These are phyloP conservation scores for Phyllotreta striolata DNA, from an alignment of 2,888 invertebrate genomes.

Conservation along the genomic window DNA sequence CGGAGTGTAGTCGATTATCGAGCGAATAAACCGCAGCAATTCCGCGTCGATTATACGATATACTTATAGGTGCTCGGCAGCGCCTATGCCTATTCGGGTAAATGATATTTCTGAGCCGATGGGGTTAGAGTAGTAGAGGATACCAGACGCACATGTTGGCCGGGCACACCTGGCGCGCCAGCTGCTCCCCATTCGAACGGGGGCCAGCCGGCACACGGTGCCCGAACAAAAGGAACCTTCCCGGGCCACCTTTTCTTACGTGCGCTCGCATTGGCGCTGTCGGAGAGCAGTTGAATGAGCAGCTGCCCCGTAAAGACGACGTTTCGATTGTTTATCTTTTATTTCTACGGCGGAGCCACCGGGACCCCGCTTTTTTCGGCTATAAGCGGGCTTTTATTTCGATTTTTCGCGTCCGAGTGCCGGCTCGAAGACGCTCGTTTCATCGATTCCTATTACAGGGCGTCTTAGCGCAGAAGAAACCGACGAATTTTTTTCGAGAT, in stretches of 20 bases:
- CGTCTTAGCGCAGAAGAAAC: too few relatives aligned
- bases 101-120: constrained; percentile 22
- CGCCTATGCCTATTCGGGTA: too few relatives aligned
- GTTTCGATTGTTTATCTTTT: constrained; percentile 46
- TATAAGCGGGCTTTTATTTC: constrained; percentile 18
- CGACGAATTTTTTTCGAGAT: too few relatives aligned
- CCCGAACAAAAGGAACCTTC: constrained; percentile 53
- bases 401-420: background rate
- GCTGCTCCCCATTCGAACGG: constrained; percentile 50
- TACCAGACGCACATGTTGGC: constrained; percentile 43
- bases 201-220: constrained; percentile 51
- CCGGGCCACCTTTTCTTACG: constrained; percentile 51
- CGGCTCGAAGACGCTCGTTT: constrained; percentile 6
- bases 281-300: constrained; percentile 46
- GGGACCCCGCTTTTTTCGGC: constrained; percentile 31
- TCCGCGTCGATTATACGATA: too few relatives aligned
- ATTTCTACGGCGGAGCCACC: constrained; percentile 30
- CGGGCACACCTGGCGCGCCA: constrained; percentile 58
- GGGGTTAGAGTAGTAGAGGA: constrained; percentile 31
- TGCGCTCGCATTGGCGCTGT: constrained; percentile 50
- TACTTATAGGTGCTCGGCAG: too few relatives aligned
- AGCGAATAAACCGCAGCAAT: too few relatives aligned
- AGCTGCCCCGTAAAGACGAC: constrained; percentile 46
- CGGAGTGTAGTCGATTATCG: too few relatives aligned
- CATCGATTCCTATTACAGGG: too few relatives aligned